These are phyloP conservation scores for Hippocampus abdominalis DNA, from an alignment of 2,113 vertebrate genomes.

Conservation along the genomic window DNA sequence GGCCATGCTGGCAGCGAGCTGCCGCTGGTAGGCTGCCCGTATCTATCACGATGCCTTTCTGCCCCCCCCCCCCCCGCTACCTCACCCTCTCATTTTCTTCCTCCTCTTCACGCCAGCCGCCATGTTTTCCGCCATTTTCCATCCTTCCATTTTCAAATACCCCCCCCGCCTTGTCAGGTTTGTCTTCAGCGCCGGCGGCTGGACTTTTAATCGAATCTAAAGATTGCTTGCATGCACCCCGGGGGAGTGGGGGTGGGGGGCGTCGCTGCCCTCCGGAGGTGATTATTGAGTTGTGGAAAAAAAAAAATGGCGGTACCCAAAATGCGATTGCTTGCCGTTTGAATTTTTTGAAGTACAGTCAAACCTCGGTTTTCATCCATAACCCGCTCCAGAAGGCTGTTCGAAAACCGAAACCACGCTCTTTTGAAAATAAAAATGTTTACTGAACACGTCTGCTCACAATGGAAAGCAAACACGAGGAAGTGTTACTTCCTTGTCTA, in stretches of 20 bases:
- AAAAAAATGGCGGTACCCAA: not conserved
- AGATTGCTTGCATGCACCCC: not conserved
- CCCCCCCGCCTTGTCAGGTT: constrained; percentile 32
- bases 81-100: not conserved
- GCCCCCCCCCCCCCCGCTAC: constrained; percentile 20
- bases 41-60: constrained; percentile 60
- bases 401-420: no score
- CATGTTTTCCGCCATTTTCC: constrained; percentile 24
- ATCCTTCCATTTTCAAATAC: not conserved
- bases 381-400: no score
- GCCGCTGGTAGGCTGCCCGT: constrained; percentile 65
- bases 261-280: not conserved
- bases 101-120: constrained; percentile 30
- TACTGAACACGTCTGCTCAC: no score
- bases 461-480: no score
- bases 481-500: no score
- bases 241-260: no score
- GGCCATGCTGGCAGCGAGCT: constrained; percentile 66
- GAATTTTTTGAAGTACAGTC: no score
- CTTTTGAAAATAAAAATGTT: no score
- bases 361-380: no score
- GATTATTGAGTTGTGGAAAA: not conserved
- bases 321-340: no score
- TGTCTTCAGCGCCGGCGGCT: not conserved
- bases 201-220: not conserved